A percentile compares a stretch with the other conserved stretches of the same genome.
These are phyloP conservation scores for Meteorus colon DNA, from an alignment of 2,888 invertebrate species.

Conservation along the genomic window DNA sequence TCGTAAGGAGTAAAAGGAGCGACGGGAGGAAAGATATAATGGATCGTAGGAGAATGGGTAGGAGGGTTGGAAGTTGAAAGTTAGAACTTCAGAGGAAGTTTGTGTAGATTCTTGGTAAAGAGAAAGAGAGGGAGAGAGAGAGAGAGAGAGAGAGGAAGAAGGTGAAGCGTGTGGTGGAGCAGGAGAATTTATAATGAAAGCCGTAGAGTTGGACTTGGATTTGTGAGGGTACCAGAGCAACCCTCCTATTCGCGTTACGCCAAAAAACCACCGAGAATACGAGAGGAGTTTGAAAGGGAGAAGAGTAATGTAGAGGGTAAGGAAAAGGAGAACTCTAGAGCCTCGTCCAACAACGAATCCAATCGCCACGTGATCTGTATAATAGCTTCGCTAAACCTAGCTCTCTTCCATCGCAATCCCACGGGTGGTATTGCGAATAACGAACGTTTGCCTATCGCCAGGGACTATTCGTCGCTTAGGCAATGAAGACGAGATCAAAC, in stretches of 20 bases:
- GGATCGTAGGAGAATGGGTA: slow-evolving; percentile 64
- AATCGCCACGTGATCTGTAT: slow-evolving; percentile 72
- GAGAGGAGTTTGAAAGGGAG: slow-evolving; percentile 40
- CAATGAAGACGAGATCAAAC: slow-evolving; percentile 42
- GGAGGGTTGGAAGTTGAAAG: slow-evolving; percentile 69
- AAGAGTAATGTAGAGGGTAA: slow-evolving; percentile 32
- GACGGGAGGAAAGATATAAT: slow-evolving; percentile 67
- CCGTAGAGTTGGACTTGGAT: slow-evolving; percentile 70
- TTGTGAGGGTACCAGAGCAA: slow-evolving; percentile 67
- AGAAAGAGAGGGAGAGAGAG: slow-evolving; percentile 12
- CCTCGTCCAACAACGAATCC: slow-evolving; percentile 66
- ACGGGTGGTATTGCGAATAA: slow-evolving; percentile 68
- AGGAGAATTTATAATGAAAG: slow-evolving; percentile 73
- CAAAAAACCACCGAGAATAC: slow-evolving; percentile 46
- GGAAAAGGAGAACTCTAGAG: slow-evolving; percentile 43
- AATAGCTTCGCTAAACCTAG: slow-evolving; percentile 67
- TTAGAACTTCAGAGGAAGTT: slow-evolving; percentile 63
- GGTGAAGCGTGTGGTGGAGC: slow-evolving; percentile 49
- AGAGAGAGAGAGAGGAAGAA: slow-evolving; percentile 19
- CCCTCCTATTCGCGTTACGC: slow-evolving; percentile 56
- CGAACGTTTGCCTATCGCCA: slow-evolving; percentile 65
- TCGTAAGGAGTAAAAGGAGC: slow-evolving; percentile 46
- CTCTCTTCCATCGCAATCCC: slow-evolving; percentile 60
- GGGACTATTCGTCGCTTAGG: slow-evolving; percentile 50
- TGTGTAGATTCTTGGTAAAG: slow-evolving; percentile 45